Conservation (phyloP, 2,797 vertebrate genomes). For the Agapornis canus region DNA sequence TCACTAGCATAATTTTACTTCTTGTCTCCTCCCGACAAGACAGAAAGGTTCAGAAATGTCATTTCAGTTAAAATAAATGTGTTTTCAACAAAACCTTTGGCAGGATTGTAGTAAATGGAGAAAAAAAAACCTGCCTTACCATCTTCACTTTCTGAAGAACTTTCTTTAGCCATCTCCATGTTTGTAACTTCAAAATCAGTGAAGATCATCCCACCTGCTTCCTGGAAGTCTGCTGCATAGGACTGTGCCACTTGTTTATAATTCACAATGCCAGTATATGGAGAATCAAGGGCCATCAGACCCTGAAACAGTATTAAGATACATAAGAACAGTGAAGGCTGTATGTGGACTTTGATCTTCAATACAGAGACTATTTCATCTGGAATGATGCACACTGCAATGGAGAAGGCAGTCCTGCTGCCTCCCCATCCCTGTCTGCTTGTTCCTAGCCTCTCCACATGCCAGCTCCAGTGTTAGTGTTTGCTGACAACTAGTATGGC, state of each 20-base stretch:
- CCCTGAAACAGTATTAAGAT: constrained; percentile 77
- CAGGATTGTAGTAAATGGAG: background rate
- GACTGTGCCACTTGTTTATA: constrained; percentile 87
- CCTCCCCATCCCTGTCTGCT: background rate
- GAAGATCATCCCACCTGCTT: constrained; percentile 85
- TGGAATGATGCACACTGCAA: background rate
- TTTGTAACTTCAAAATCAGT: constrained; percentile 85
- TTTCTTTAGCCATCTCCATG: constrained; percentile 84
- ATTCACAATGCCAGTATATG: constrained; percentile 93
- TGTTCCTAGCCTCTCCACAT: background rate
- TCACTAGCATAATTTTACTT: background rate
- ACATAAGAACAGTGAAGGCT: background rate
- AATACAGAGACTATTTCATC: background rate
- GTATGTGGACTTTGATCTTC: background rate
- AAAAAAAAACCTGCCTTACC: constrained; percentile 74
- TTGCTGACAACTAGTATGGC: background rate
- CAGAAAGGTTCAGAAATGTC: background rate
- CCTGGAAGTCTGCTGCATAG: constrained; percentile 88
- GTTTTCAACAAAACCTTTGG: background rate
- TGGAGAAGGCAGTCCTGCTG: background rate
- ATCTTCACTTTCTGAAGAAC: constrained; percentile 75
- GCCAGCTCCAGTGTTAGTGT: background rate
- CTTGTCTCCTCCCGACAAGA: background rate
- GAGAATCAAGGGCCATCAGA: constrained; percentile 93
- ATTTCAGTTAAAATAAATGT: background rate